Percentiles rank a stretch among this genome's conserved stretches.
These are phyloP conservation scores for Parazoanthus darwini DNA, from an alignment of 92 coral and sea anemone genomes.

Conservation along the genomic window DNA sequence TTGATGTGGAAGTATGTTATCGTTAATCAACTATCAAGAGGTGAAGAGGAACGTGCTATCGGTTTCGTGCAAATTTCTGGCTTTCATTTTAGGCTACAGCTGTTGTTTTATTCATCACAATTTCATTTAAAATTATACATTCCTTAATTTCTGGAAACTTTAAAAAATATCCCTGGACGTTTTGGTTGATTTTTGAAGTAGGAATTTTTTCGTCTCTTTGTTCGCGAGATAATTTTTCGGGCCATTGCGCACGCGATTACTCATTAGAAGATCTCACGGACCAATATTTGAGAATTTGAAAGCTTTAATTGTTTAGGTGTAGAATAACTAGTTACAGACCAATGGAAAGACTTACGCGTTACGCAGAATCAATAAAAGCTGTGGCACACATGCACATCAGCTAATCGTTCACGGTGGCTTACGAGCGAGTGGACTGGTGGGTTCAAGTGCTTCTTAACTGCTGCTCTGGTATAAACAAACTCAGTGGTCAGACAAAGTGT, in stretches of 20 bases:
- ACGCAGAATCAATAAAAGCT: constrained; percentile 9
- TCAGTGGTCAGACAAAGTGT: no score
- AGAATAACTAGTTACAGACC: constrained; percentile 25
- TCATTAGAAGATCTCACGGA: neutral
- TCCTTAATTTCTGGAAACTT: neutral
- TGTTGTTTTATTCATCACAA: neutral
- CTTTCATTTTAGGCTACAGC: constrained; percentile 21
- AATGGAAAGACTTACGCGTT: neutral
- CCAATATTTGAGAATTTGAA: constrained; percentile 26
- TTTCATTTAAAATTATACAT: neutral
- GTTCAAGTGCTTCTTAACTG: constrained; percentile 26
- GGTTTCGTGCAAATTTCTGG: neutral
- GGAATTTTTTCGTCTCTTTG: neutral
- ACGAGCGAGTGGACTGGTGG: neutral
- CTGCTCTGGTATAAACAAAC: neutral
- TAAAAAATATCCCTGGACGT: neutral
- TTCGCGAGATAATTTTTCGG: neutral
- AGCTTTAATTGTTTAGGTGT: constrained; percentile 18
- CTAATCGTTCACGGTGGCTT: neutral
- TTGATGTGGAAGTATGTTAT: neutral
- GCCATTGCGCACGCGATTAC: neutral
- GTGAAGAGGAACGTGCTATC: neutral
- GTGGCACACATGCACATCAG: neutral
- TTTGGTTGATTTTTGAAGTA: neutral
- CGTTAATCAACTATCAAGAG: no score